Percentiles rank a stretch among this genome's conserved stretches.
phyloP scores from a whole-genome alignment of 37 sponge, comb jelly and placozoan species.

The Mnemiopsis leidyi region DNA sequence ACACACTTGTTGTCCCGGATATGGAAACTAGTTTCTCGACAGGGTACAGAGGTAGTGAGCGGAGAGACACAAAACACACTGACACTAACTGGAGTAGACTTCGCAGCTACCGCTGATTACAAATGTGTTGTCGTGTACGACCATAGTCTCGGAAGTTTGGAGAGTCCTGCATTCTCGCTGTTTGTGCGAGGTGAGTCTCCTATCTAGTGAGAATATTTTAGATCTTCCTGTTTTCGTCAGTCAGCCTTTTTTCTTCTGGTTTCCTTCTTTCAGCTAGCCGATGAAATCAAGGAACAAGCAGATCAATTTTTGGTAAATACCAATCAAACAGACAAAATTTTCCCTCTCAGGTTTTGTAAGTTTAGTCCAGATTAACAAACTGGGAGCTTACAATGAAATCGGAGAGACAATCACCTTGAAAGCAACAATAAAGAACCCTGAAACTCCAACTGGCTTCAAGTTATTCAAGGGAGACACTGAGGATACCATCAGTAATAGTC shows the following conservation, averaged over 20 bases:
- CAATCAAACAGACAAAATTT: neutral
- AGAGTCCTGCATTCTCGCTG: neutral
- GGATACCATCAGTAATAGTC: neutral
- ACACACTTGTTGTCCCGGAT: too few relatives aligned
- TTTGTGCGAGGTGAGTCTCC: neutral
- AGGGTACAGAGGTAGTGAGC: neutral
- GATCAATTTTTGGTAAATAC: neutral
- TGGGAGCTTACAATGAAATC: neutral
- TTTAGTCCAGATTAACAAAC: neutral
- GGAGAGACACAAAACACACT: neutral
- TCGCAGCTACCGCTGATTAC: neutral
- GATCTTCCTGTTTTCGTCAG: neutral
- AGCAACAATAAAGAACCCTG: neutral
- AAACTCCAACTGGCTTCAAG: neutral
- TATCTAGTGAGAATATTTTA: neutral
- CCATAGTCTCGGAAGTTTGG: neutral
- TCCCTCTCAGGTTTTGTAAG: neutral
- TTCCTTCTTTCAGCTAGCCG: neutral
- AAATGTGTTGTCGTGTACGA: neutral
- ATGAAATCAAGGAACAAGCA: too few relatives aligned
- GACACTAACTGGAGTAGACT: neutral
- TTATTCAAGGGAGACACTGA: neutral
- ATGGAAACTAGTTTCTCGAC: too few relatives aligned
- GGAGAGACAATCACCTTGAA: slow-evolving; percentile 40
- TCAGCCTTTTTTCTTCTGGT: neutral